These are phyloP conservation scores for Catonia carolina DNA, from an alignment of 2,888 invertebrate genomes.

Conservation along the genomic window DNA sequence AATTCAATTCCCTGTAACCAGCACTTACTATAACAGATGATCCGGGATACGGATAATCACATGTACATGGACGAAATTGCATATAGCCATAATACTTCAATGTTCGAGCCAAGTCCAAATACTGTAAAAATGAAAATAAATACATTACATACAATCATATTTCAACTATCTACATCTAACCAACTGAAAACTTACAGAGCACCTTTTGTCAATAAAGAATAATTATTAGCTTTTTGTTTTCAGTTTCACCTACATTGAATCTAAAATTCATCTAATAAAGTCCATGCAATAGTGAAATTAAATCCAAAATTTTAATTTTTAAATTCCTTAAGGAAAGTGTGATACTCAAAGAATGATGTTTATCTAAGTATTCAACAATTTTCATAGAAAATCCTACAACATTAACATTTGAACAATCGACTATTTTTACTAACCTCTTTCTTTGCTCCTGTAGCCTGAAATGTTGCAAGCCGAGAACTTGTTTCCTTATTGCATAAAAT, in stretches of 20 bases:
- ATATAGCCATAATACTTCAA: constrained; percentile 87
- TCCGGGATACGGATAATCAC: constrained; percentile 68
- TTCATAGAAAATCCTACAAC: too few relatives aligned
- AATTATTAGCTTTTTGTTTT: too few relatives aligned
- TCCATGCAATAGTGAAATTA: too few relatives aligned
- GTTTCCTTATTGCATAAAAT: constrained; percentile 64
- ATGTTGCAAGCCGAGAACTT: constrained; percentile 58
- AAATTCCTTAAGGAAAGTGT: too few relatives aligned
- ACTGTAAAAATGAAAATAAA: constrained; percentile 51
- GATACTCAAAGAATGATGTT: too few relatives aligned
- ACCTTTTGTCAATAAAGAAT: not conserved
- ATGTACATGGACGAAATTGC: constrained; percentile 64
- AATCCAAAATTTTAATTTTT: too few relatives aligned
- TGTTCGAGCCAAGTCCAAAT: constrained; percentile 73
- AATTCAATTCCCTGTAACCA: constrained; percentile 78
- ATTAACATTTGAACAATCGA: too few relatives aligned
- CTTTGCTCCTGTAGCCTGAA: constrained; percentile 73
- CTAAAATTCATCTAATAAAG: not conserved
- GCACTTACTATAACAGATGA: constrained; percentile 68
- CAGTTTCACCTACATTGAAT: not conserved
- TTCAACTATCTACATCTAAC: too few relatives aligned
- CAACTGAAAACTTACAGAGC: too few relatives aligned
- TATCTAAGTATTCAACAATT: too few relatives aligned
- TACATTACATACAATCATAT: too few relatives aligned
- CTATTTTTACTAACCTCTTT: constrained; percentile 55